Conservation (phyloP, 2,113 vertebrate genomes). For the Ophiodon elongatus region DNA sequence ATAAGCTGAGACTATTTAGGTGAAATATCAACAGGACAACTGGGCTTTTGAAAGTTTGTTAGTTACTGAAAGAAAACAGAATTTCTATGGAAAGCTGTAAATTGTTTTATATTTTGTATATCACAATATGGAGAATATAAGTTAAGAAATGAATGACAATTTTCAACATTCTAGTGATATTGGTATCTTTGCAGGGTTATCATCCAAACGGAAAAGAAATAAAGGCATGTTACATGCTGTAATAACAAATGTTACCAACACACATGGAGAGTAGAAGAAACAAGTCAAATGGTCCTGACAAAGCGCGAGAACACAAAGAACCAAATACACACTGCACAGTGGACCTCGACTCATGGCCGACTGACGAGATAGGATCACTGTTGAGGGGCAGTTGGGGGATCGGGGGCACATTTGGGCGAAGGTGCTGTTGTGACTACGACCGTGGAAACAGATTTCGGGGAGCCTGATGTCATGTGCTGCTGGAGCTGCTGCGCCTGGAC, state of each 20-base stretch:
- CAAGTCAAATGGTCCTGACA: background rate
- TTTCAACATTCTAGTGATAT: background rate
- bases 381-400: constrained; percentile 84
- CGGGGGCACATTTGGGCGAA: constrained; percentile 90
- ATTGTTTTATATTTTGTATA: background rate
- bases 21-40: background rate
- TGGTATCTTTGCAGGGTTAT: background rate
- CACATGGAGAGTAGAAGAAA: background rate
- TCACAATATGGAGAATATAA: background rate
- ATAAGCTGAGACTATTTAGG: background rate
- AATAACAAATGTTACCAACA: background rate
- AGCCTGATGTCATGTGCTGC: constrained; percentile 89
- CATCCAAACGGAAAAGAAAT: background rate
- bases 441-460: constrained; percentile 93
- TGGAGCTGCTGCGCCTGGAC: constrained; percentile 94
- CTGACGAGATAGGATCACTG: constrained; percentile 45
- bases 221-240: background rate
- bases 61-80: background rate
- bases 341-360: background rate
- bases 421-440: constrained; percentile 95
- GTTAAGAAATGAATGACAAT: background rate
- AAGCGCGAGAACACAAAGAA: constrained; percentile 1
- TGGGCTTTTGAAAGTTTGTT: background rate
- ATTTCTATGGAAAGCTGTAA: background rate
- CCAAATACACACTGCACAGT: background rate